Evolutionary conservation across 1,140 invertebrate genomes (phyloP).

Genomic region (Yoshiicerus persimilis): DNA sequence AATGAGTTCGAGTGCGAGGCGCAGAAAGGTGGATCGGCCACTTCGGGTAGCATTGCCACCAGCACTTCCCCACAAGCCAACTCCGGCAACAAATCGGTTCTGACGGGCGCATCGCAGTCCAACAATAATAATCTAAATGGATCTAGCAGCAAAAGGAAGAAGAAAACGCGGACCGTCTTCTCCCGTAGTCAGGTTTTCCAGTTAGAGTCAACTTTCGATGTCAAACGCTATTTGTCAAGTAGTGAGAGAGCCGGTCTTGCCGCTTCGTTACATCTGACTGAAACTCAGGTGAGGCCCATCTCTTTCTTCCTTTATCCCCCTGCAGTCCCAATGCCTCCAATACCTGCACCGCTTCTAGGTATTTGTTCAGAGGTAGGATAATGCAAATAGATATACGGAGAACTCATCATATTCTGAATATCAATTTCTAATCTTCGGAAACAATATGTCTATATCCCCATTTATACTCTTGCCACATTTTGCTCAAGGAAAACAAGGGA

Average conservation of each 20-base stretch:
- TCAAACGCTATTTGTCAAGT: conserved; percentile 95
- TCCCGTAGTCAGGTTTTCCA: conserved; percentile 87
- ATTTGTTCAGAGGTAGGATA: too few relatives aligned
- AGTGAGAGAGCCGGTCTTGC: conserved; percentile 93
- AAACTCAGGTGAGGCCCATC: conserved; percentile 65
- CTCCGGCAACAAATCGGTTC: conserved; percentile 35
- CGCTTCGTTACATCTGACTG: conserved; percentile 88
- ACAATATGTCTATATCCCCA: too few relatives aligned
- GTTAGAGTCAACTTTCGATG: conserved; percentile 95
- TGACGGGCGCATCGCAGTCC: conserved; percentile 34
- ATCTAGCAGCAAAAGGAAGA: conserved; percentile 74
- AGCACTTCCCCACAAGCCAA: conserved; percentile 36
- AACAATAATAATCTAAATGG: conserved; percentile 36
- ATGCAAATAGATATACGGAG: too few relatives aligned
- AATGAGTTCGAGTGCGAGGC: conserved; percentile 46
- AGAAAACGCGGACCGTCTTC: conserved; percentile 98
- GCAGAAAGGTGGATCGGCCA: conserved; percentile 36
- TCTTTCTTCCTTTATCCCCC: background rate
- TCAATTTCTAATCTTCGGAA: too few relatives aligned
- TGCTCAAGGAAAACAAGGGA: too few relatives aligned
- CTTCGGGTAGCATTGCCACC: conserved; percentile 32
- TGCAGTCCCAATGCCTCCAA: background rate
- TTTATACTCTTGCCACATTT: too few relatives aligned
- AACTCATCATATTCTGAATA: too few relatives aligned
- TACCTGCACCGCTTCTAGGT: too few relatives aligned